phyloP scores from a whole-genome alignment of 2,888 invertebrate species.

The Orthosia gothica region DNA sequence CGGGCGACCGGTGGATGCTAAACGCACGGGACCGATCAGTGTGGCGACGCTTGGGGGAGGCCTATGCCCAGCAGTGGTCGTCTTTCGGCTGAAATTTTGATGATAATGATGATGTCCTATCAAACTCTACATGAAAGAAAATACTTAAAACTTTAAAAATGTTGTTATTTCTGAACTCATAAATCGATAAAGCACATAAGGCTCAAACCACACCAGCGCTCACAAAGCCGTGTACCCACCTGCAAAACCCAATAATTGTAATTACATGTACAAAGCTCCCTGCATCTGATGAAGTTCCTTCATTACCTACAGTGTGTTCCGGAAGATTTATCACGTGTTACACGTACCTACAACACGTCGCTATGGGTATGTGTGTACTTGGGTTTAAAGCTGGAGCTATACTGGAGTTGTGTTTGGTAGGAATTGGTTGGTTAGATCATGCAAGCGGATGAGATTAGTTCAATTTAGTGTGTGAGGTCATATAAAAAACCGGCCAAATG shows the following conservation, averaged over 20 bases:
- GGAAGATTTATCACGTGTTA: slow-evolving; percentile 61
- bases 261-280: slow-evolving; percentile 59
- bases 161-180: not conserved
- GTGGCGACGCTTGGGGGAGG: too few relatives aligned
- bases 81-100: too few relatives aligned
- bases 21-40: too few relatives aligned
- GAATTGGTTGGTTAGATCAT: not conserved
- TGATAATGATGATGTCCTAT: too few relatives aligned
- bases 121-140: too few relatives aligned
- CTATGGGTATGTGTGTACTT: not conserved
- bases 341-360: slow-evolving; percentile 5
- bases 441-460: not conserved
- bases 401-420: slow-evolving; percentile 2
- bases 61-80: too few relatives aligned
- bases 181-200: slow-evolving; percentile 1
- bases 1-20: too few relatives aligned
- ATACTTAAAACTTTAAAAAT: too few relatives aligned
- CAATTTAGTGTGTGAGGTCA: too few relatives aligned
- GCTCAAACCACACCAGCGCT: slow-evolving; percentile 7
- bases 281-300: slow-evolving; percentile 64
- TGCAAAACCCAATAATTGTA: slow-evolving; percentile 58
- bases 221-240: slow-evolving; percentile 18
- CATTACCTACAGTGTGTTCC: slow-evolving; percentile 59
- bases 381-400: slow-evolving; percentile 32
- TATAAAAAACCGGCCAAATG: too few relatives aligned